Evolutionary conservation across 2,113 vertebrate species (phyloP).

Genomic region (Archilochus colubris): DNA sequence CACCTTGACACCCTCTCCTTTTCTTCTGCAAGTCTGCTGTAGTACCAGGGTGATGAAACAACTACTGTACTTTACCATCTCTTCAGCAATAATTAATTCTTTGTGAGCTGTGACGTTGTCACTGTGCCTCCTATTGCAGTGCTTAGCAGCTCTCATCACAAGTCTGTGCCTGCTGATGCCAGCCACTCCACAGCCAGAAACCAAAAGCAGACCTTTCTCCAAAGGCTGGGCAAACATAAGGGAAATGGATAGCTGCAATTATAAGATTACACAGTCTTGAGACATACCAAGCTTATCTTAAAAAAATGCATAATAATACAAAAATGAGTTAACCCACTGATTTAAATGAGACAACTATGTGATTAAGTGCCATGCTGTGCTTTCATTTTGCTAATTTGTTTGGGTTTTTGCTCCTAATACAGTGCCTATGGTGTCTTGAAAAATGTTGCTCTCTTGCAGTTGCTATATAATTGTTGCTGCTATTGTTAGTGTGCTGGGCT

Average conservation of each 20-base stretch:
- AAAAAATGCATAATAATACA: conserved; percentile 32
- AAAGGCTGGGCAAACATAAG: not conserved
- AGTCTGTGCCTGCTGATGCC: not conserved
- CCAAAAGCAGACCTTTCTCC: not conserved
- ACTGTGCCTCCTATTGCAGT: not conserved
- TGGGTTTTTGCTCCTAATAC: not conserved
- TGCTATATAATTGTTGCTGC: conserved; percentile 23
- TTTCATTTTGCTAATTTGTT: conserved; percentile 50
- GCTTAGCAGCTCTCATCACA: not conserved
- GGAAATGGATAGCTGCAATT: conserved; percentile 40
- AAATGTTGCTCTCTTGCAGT: not conserved
- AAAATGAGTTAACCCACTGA: conserved; percentile 12
- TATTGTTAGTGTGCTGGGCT: not conserved
- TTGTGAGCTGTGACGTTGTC: not conserved
- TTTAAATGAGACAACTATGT: conserved; percentile 20
- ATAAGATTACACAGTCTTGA: conserved; percentile 21
- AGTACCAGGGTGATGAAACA: not conserved
- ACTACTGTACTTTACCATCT: not conserved
- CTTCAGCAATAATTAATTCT: not conserved
- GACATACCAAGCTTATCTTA: conserved; percentile 20
- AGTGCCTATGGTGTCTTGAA: not conserved
- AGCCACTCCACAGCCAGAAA: not conserved
- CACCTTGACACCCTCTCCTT: not conserved
- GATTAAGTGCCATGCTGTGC: conserved; percentile 26
- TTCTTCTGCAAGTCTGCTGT: not conserved